Evolutionary conservation across 2,797 vertebrate genomes (phyloP).

Genomic region (Falco concolor): DNA sequence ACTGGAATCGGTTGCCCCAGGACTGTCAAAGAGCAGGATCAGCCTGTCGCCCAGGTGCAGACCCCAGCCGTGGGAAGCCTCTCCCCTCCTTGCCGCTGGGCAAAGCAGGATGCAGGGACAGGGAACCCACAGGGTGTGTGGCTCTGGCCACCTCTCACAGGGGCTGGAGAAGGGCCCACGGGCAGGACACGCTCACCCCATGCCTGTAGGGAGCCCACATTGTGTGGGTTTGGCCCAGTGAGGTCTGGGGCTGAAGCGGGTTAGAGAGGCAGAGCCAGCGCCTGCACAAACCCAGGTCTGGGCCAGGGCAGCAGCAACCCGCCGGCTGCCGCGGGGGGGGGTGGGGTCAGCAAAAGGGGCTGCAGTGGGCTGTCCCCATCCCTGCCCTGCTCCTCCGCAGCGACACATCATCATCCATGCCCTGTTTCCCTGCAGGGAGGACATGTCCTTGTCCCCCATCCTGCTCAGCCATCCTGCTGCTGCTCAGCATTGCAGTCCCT

Average conservation of each 20-base stretch:
- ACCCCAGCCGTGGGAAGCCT: accelerated
- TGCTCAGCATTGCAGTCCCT: neutral
- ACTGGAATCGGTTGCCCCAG: neutral
- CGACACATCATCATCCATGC: too few species aligned
- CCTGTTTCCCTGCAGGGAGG: neutral
- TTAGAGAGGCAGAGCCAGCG: neutral
- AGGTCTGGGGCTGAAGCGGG: neutral
- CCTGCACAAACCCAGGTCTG: neutral
- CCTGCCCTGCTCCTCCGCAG: neutral
- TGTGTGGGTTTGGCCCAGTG: neutral
- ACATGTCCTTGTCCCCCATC: accelerated
- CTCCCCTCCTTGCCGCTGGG: neutral
- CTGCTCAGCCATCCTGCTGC: accelerated
- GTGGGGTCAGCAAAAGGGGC: neutral
- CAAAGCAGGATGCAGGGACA: neutral
- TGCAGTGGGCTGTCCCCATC: neutral
- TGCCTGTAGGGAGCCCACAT: neutral
- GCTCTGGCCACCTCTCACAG: neutral
- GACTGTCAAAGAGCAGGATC: neutral
- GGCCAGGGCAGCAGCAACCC: neutral
- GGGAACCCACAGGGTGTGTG: neutral
- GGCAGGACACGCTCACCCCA: neutral
- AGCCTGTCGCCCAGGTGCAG: neutral
- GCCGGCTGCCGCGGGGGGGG: accelerated
- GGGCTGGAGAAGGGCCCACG: neutral